These are phyloP conservation scores for Philereme vetulata DNA, from an alignment of 2,888 invertebrate genomes.

Conservation along the genomic window DNA sequence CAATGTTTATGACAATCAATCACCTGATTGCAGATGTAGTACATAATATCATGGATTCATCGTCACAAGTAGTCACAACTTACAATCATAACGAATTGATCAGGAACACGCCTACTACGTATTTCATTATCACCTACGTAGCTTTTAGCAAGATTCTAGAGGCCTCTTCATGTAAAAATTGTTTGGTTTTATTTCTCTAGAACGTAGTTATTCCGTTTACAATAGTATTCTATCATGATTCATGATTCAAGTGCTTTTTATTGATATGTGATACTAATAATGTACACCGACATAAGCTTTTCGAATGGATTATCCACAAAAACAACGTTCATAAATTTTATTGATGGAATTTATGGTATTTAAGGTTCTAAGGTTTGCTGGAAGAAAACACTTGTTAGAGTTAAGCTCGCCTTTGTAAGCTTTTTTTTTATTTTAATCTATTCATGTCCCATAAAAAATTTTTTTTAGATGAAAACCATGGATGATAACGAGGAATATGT, in stretches of 20 bases:
- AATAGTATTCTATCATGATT: background rate
- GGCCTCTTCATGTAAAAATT: constrained; percentile 1
- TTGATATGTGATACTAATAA: background rate
- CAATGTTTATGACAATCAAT: background rate
- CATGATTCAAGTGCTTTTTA: constrained; percentile 1
- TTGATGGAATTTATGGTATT: too few relatives aligned
- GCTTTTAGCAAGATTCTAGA: constrained; percentile 12
- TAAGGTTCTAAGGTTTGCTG: too few relatives aligned
- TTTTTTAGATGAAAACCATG: too few relatives aligned
- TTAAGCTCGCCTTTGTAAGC: too few relatives aligned
- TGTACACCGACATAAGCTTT: background rate
- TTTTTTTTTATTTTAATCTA: too few relatives aligned
- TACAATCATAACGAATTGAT: constrained; percentile 8
- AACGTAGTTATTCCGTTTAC: constrained; percentile 2
- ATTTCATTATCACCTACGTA: constrained; percentile 14
- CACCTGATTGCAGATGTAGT: background rate
- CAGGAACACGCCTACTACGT: constrained; percentile 11
- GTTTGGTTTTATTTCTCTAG: constrained; percentile 12
- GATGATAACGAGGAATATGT: background rate
- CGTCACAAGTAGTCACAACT: background rate
- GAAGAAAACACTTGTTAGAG: too few relatives aligned
- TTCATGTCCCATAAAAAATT: too few relatives aligned
- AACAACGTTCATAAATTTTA: too few relatives aligned
- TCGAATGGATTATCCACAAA: too few relatives aligned
- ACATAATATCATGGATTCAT: constrained; percentile 1